A percentile compares a stretch with the other conserved stretches of the same genome.
phyloP scores from a whole-genome alignment of 2,888 invertebrate species.

The Drosophila anomalata region DNA sequence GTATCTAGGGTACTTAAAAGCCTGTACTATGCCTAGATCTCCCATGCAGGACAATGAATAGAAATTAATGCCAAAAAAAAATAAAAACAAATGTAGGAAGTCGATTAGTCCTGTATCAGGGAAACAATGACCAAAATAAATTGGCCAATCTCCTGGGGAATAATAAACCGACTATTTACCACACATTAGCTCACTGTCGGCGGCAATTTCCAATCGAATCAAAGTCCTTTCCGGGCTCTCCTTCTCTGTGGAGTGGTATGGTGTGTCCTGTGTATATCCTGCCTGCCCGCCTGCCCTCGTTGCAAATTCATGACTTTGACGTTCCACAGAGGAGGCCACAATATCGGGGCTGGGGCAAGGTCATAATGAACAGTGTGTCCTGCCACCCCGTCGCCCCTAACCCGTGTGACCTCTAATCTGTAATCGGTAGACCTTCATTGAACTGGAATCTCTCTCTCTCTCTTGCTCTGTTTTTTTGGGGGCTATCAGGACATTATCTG shows the following conservation, averaged over 20 bases:
- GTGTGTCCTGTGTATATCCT: too few relatives aligned
- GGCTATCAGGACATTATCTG: neutral
- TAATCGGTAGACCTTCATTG: conserved; percentile 16
- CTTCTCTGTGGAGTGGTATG: conserved; percentile 4
- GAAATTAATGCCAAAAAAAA: neutral
- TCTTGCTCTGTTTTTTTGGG: neutral
- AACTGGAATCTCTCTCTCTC: conserved; percentile 1
- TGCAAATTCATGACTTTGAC: conserved; percentile 54
- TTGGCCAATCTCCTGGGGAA: conserved; percentile 2
- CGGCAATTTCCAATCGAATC: conserved; percentile 18
- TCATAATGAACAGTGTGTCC: conserved; percentile 25
- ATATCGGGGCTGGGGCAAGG: conserved; percentile 13
- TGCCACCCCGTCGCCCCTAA: neutral
- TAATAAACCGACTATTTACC: neutral
- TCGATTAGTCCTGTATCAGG: neutral
- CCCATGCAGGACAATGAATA: neutral
- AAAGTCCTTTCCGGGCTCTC: conserved; percentile 4
- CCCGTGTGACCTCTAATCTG: conserved; percentile 17
- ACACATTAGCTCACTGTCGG: conserved; percentile 2
- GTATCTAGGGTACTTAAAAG: neutral
- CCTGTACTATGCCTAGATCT: neutral
- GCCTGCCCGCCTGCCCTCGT: conserved; percentile 23
- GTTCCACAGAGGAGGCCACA: neutral
- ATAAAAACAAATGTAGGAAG: neutral
- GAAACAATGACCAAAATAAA: conserved; percentile 1